These are phyloP conservation scores for Pelodiscus sinensis DNA, from an alignment of 2,113 vertebrate genomes.

Conservation along the genomic window DNA sequence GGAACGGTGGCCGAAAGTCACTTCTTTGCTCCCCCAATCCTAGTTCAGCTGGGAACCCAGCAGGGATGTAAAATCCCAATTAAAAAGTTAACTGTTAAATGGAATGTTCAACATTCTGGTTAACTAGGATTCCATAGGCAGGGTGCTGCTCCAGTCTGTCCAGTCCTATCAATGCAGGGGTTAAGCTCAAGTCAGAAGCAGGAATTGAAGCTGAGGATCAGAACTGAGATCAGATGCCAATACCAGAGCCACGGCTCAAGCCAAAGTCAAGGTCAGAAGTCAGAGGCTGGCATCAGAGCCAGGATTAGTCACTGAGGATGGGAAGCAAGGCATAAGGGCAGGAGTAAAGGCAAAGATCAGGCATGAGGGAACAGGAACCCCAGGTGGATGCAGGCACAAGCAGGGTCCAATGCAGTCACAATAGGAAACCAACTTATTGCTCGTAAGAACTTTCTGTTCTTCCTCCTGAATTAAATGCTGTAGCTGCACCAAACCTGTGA, in stretches of 20 bases:
- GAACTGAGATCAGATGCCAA: background rate
- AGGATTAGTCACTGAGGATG: background rate
- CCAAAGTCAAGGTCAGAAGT: background rate
- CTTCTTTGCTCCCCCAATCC: accelerated
- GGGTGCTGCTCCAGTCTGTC: too few relatives aligned
- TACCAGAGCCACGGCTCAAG: background rate
- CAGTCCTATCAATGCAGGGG: too few relatives aligned
- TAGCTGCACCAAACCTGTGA: background rate
- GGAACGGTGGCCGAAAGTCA: accelerated
- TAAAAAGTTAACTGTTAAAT: too few relatives aligned
- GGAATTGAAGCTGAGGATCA: too few relatives aligned
- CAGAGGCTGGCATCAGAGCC: background rate
- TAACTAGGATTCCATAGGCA: too few relatives aligned
- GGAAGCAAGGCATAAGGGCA: background rate
- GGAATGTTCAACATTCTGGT: too few relatives aligned
- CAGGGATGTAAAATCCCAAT: too few relatives aligned
- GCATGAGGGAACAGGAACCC: background rate
- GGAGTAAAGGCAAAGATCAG: background rate
- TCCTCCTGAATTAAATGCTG: background rate
- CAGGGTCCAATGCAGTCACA: background rate
- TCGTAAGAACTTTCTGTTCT: background rate
- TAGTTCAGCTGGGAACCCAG: accelerated
- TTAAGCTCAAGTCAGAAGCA: too few relatives aligned
- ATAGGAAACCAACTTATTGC: background rate
- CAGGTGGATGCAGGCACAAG: background rate